These are phyloP conservation scores for Notamacropus eugenii DNA, from an alignment of 2,797 vertebrate genomes.

Conservation along the genomic window DNA sequence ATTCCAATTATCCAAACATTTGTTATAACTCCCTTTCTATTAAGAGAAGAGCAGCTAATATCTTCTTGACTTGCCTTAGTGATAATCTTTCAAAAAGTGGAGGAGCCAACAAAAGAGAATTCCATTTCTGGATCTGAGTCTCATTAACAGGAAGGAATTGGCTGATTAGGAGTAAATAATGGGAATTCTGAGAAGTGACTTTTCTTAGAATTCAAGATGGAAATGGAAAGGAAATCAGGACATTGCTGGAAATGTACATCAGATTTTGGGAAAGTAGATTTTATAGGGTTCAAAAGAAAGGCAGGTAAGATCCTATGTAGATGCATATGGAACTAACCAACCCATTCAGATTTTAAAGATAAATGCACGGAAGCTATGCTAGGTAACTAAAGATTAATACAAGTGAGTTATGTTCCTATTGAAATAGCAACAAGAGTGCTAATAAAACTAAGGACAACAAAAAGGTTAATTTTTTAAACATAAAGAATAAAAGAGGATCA, in stretches of 20 bases:
- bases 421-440: neutral
- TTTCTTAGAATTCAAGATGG: neutral
- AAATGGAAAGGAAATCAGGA: neutral
- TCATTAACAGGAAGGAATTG: neutral
- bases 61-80: neutral
- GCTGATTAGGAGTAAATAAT: neutral
- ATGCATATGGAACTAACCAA: neutral
- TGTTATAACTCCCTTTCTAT: neutral
- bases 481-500: neutral
- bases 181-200: neutral
- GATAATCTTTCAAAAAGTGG: neutral
- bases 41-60: neutral
- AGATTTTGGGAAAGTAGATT: neutral
- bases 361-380: neutral
- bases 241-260: neutral
- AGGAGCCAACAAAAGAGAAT: neutral
- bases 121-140: neutral
- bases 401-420: neutral
- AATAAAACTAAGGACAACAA: neutral
- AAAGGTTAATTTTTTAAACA: neutral
- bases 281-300: neutral
- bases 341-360: neutral
- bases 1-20: neutral
- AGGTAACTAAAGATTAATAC: neutral
- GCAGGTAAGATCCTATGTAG: neutral